phyloP scores from a whole-genome alignment of 2,888 invertebrate genomes.

The Atethmia centrago region DNA sequence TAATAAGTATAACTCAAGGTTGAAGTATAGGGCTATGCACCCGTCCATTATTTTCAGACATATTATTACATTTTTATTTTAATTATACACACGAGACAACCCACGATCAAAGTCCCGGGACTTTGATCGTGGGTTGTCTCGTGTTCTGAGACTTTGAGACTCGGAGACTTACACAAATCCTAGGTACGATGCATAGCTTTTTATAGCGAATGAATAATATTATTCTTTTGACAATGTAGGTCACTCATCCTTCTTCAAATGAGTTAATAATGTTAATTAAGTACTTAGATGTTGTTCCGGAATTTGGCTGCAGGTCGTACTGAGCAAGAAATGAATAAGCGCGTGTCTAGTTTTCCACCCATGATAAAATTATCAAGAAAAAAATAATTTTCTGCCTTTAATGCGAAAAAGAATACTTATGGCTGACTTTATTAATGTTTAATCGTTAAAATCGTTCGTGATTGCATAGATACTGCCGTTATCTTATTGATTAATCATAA shows the following conservation, averaged over 20 bases:
- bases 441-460: not conserved
- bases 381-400: not conserved
- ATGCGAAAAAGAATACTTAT: not conserved
- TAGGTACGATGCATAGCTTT: not conserved
- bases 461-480: not conserved
- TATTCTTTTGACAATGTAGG: not conserved
- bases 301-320: not conserved
- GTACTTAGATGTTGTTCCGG: too few relatives aligned
- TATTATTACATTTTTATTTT: too few relatives aligned
- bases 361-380: not conserved
- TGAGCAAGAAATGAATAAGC: not conserved
- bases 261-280: not conserved
- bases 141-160: not conserved
- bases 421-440: not conserved
- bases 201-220: not conserved
- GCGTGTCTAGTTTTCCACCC: not conserved
- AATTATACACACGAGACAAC: too few relatives aligned
- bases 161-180: too few relatives aligned
- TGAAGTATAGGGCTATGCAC: too few relatives aligned
- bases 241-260: not conserved
- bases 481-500: conserved; percentile 4
- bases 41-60: too few relatives aligned
- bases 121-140: not conserved
- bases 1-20: too few relatives aligned
- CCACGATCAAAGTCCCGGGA: too few relatives aligned